Conservation (phyloP, 1,140 invertebrate genomes). For the Ceratina calcarata region DNA sequence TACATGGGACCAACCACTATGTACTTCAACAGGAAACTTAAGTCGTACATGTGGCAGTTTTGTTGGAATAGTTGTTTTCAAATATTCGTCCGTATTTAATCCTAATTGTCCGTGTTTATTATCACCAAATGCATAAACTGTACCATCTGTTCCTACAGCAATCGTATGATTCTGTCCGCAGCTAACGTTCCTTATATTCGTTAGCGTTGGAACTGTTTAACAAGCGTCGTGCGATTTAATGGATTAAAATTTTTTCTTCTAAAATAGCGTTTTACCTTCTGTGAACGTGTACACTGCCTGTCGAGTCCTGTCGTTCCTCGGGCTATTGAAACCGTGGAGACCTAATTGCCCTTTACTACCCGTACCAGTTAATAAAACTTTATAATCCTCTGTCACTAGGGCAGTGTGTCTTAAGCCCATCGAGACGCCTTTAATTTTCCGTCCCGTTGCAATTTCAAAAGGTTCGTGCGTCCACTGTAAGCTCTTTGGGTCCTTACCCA, state of each 20-base stretch:
- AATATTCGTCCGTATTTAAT: conserved; percentile 76
- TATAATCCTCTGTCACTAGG: conserved; percentile 83
- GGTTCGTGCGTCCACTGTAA: conserved; percentile 42
- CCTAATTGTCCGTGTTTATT: conserved; percentile 88
- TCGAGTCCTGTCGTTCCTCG: conserved; percentile 48
- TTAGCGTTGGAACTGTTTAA: conserved; percentile 81
- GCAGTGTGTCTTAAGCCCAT: conserved; percentile 86
- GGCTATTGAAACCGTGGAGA: conserved; percentile 51
- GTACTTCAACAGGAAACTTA: conserved; percentile 62
- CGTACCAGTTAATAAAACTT: conserved; percentile 83
- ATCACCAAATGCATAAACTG: conserved; percentile 86
- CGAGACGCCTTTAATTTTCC: conserved; percentile 60
- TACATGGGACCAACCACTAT: conserved; percentile 89
- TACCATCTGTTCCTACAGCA: conserved; percentile 81
- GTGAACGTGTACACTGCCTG: conserved; percentile 77
- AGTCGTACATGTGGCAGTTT: conserved; percentile 68
- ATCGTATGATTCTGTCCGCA: conserved; percentile 89
- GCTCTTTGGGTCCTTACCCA: conserved; percentile 77
- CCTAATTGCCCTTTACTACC: conserved; percentile 85
- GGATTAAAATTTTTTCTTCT: background rate
- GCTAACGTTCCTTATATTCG: conserved; percentile 81
- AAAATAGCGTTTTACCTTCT: conserved; percentile 69
- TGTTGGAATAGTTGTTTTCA: conserved; percentile 80
- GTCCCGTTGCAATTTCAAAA: conserved; percentile 21
- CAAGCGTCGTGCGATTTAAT: no score